Conservation (phyloP, 30 jellyfish, hydroid and myxozoan genomes). For the Chrysaora quinquecirrha region DNA sequence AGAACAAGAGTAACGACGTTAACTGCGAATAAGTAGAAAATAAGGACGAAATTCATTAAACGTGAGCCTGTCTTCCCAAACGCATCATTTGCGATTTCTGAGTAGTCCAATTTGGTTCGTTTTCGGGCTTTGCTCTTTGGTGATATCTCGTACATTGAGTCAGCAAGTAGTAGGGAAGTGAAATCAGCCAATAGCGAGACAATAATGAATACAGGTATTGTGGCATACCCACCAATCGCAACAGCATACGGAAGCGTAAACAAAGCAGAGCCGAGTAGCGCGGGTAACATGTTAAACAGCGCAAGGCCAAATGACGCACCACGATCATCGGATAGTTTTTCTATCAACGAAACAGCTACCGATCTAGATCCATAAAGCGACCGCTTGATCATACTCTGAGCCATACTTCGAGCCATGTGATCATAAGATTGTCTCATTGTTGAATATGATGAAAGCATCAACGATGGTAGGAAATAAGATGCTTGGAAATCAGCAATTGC, state of each 20-base stretch:
- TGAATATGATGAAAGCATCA: constrained; percentile 42
- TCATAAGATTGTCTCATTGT: constrained; percentile 48
- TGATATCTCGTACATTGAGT: constrained; percentile 78
- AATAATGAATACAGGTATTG: constrained; percentile 48
- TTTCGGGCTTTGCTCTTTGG: constrained; percentile 65
- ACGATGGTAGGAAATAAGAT: constrained; percentile 65
- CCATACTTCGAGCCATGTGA: constrained; percentile 40
- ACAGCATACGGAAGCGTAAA: constrained; percentile 74
- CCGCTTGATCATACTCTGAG: constrained; percentile 39
- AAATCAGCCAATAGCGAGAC: constrained; percentile 57
- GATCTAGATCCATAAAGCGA: constrained; percentile 44
- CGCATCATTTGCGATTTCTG: constrained; percentile 59
- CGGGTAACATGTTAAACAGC: constrained; percentile 62
- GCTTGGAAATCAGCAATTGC: constrained; percentile 71
- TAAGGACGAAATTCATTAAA: constrained; percentile 39
- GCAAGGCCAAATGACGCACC: constrained; percentile 82
- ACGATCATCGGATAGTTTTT: constrained; percentile 79
- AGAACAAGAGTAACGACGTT: constrained; percentile 43
- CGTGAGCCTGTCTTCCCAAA: constrained; percentile 62
- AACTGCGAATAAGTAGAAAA: constrained; percentile 42
- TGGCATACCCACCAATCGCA: constrained; percentile 63
- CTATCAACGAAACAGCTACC: constrained; percentile 42
- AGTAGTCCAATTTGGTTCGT: constrained; percentile 58
- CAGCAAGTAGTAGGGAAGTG: constrained; percentile 68
- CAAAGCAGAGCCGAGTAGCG: constrained; percentile 64